Base-by-base conservation (phyloP, 2,888 invertebrate genomes). In the Phortica magna region DNA sequence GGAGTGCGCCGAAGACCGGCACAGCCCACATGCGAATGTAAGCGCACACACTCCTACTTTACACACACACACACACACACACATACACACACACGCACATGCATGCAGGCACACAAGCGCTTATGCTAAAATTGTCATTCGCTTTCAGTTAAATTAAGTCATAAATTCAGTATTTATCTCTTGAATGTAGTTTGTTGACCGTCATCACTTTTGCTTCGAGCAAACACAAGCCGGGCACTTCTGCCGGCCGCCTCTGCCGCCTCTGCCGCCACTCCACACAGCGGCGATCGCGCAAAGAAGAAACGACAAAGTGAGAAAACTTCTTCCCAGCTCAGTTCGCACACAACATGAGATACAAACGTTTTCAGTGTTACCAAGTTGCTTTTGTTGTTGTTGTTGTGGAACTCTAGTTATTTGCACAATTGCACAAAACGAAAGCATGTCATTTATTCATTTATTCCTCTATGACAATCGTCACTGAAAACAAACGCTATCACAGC, bases 81-180 rank as follows among this genome's bases (percentile, higher is more conserved):
- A 71, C n/a, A 75, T 6, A 77, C 7, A 57, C 6, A 48, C 53
- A 67, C 12, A 75, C 48, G 17, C 17, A 4, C n/a, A 42, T 55
- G 22, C 39, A 73, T 76, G 71, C 59, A 19, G 19, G 31, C 7
- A 55, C 57, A 64, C 65, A 68, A 43, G 61, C 48, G 43, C 74
- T 75, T 17, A 39, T 48, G 19, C 43, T 53, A 88, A 85, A 85
- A 87, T 86, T 86, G 85, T 88, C 85, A 88, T 86, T 86, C 88
- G 85, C 85, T 90, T 88, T 87, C 84, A 91, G 90, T 89, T 89
- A 91, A 91, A 91, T 91, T 90, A 91, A 91, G 90, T 89, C 90
- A 91, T 91, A 91, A 91, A 91, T 91, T 91, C 88, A 88, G 90
- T 89, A 91, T 91, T 91, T 91, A 91, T 91, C 91, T 89, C 83